phyloP scores from a whole-genome alignment of 2,113 vertebrate genomes.

The Boleophthalmus pectinirostris region DNA sequence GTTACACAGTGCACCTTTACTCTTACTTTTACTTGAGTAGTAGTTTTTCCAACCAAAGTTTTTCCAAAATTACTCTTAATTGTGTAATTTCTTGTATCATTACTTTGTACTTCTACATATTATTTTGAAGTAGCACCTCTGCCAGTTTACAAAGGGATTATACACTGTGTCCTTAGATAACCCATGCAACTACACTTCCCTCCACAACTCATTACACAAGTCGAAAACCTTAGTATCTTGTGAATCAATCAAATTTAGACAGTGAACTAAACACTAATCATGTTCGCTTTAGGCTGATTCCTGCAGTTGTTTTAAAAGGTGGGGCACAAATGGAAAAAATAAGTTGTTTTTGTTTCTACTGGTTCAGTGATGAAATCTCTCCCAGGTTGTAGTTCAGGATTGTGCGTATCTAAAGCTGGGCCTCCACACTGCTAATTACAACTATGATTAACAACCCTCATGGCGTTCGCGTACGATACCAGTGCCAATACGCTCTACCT shows the following conservation, averaged over 20 bases:
- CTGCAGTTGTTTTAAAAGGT: constrained; percentile 29
- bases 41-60: too few relatives aligned
- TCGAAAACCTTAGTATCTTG: not conserved
- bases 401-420: constrained; percentile 19
- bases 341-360: constrained; percentile 24
- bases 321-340: constrained; percentile 31
- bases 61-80: too few relatives aligned
- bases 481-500: constrained; percentile 29
- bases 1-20: too few relatives aligned
- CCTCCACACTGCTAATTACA: constrained; percentile 47
- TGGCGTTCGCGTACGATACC: constrained; percentile 11
- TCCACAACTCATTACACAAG: not conserved
- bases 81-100: too few relatives aligned
- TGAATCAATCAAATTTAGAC: constrained; percentile 8
- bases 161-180: not conserved
- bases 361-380: constrained; percentile 33
- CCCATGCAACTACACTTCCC: not conserved
- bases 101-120: too few relatives aligned
- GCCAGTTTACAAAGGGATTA: not conserved
- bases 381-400: constrained; percentile 7
- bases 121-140: too few relatives aligned
- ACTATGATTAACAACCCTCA: constrained; percentile 43
- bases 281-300: constrained; percentile 7
- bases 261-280: not conserved
- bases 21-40: too few relatives aligned